Base-by-base conservation (phyloP, 1,140 invertebrate genomes). In the Diuraphis noxia region DNA sequence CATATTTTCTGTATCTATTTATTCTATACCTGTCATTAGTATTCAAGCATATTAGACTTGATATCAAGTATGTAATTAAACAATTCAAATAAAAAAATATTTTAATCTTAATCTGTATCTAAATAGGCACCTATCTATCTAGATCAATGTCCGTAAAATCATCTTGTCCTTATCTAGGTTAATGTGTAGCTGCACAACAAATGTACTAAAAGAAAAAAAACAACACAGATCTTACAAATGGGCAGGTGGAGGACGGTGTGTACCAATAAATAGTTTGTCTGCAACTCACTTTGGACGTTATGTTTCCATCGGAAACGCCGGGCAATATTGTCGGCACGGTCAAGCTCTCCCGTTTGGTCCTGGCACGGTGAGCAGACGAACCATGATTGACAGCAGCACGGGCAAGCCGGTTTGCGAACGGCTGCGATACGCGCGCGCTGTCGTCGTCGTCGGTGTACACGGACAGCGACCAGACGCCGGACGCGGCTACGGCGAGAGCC, bases 201-300 rank as follows among this genome's bases (percentile, higher is more conserved):
- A 72, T n/a, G 56, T 72, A n/a, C 56, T n/a, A 30, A 72, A 72
- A 8, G n/a, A n/a, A n/a, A n/a, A n/a, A n/a, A n/a, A n/a, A n/a
- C n/a, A n/a, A n/a, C 23, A 49, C 49, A 49, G 7, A n/a, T n/a
- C 49, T 17, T 63, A 30, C 25, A 13, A 13, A 8, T 63, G 13
- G 0, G 9, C 25, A 63, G 25, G 4, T 13, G 10, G 56, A 13
- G 30, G 25, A 2, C 4, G 10, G 56, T n/a, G 30, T 9, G 36
- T 10, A 40, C 38, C 19, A 30, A 41, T 82, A 38, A 25, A 3
- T 17, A 38, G n/a, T n/a, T n/a, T n/a, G 23, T 36, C 23, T 13
- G 25, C 36, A 36, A 90, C 88, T 90, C 23, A 90, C 88, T 46
- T 43, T 79, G 9, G 88, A 79, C n/a, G 72, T 90, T 13, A 90